Conservation (phyloP, 2,113 vertebrate genomes). For the Elephantulus edwardii region DNA sequence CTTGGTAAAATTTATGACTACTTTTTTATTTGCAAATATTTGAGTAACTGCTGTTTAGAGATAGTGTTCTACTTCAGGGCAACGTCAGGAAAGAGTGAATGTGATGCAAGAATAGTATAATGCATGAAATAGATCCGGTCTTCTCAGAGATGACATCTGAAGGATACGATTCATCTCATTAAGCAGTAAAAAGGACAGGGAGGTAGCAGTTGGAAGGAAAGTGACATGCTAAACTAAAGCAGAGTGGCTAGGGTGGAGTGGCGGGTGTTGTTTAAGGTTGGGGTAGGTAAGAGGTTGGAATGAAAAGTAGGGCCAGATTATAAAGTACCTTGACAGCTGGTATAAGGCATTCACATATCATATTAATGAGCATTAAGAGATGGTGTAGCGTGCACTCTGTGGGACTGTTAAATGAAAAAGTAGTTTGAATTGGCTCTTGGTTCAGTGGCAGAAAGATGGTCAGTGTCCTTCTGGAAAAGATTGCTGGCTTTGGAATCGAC, state of each 20-base stretch:
- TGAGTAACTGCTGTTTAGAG: not conserved
- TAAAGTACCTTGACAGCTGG: no score
- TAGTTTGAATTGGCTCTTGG: no score
- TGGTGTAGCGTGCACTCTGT: no score
- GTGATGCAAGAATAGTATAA: no score
- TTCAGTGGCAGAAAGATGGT: no score
- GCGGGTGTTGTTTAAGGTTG: not conserved
- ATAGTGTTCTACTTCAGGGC: no score
- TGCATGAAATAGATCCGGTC: not conserved
- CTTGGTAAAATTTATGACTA: not conserved
- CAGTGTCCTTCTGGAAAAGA: no score
- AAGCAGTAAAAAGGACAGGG: not conserved
- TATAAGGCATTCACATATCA: no score
- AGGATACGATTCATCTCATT: not conserved
- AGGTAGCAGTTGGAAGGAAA: not conserved
- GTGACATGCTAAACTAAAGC: not conserved
- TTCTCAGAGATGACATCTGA: not conserved
- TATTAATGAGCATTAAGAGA: no score
- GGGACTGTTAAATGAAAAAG: no score
- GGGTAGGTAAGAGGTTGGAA: not conserved
- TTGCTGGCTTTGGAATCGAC: no score
- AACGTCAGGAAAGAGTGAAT: no score
- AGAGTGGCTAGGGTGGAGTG: not conserved
- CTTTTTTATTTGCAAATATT: constrained; percentile 6
- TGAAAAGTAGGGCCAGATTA: not conserved